Evolutionary conservation across 1,140 invertebrate species (phyloP).

Genomic region (Heliconius nattereri): DNA sequence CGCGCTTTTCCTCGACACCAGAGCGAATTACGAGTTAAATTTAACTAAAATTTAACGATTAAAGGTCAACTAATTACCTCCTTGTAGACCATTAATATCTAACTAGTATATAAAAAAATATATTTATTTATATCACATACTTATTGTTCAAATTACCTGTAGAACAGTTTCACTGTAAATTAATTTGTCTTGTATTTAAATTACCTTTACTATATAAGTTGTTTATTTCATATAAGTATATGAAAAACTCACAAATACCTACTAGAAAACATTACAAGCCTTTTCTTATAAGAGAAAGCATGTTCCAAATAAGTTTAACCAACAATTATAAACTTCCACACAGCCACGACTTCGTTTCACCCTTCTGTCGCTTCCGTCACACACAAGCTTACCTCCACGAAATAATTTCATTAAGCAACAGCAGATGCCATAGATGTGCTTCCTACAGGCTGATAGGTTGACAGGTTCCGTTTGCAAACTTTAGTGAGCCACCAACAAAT

Average conservation of each 20-base stretch:
- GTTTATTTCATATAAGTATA: neutral
- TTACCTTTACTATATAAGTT: too few relatives aligned
- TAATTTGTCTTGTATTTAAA: too few relatives aligned
- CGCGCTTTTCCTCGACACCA: neutral
- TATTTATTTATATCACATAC: too few relatives aligned
- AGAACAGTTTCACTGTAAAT: too few relatives aligned
- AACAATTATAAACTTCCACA: conserved; percentile 24
- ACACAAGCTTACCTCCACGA: conserved; percentile 43
- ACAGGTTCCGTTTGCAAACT: conserved; percentile 42
- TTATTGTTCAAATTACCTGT: too few relatives aligned
- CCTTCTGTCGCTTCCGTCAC: conserved; percentile 39
- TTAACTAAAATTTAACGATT: too few relatives aligned
- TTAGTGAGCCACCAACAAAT: neutral
- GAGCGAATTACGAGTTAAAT: too few relatives aligned
- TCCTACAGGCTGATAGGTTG: conserved; percentile 56
- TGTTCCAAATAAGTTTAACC: neutral
- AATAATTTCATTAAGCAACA: conserved; percentile 61
- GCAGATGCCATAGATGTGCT: conserved; percentile 45
- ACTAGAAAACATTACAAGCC: neutral
- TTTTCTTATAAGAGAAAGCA: neutral
- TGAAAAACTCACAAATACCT: neutral
- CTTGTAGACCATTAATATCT: too few relatives aligned
- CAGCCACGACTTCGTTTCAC: conserved; percentile 49
- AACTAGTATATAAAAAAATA: too few relatives aligned
- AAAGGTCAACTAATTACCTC: too few relatives aligned